Conservation (phyloP, 2,113 vertebrate genomes). For the Nothobranchius furzeri region DNA sequence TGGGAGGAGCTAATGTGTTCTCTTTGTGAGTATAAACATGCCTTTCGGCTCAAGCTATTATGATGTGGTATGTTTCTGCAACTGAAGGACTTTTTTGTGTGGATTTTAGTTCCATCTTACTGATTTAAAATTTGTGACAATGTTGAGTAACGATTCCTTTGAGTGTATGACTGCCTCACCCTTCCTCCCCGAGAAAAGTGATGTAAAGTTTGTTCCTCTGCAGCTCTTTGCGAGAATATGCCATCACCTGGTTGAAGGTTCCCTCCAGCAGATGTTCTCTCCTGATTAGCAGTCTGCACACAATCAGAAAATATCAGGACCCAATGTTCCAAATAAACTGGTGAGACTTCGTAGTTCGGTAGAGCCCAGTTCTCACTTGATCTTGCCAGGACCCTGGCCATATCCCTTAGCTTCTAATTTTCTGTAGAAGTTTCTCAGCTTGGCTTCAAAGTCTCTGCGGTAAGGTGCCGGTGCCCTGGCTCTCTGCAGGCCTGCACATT, state of each 20-base stretch:
- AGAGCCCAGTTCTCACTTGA: slow-evolving; percentile 85
- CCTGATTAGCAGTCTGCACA: slow-evolving; percentile 88
- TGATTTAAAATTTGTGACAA: too few relatives aligned
- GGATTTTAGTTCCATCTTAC: too few relatives aligned
- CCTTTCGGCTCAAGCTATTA: too few relatives aligned
- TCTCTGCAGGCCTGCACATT: slow-evolving; percentile 86
- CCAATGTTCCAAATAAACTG: background rate
- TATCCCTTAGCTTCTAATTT: slow-evolving; percentile 98
- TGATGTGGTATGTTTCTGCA: too few relatives aligned
- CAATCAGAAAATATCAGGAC: background rate
- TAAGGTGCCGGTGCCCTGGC: slow-evolving; percentile 96
- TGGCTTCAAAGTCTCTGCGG: slow-evolving; percentile 97
- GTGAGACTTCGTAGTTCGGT: background rate
- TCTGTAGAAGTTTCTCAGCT: slow-evolving; percentile 97
- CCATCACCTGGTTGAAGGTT: slow-evolving; percentile 99
- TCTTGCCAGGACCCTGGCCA: slow-evolving; percentile 97
- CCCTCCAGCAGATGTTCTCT: slow-evolving; percentile 95
- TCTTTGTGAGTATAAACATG: too few relatives aligned
- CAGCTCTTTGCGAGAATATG: slow-evolving; percentile 96
- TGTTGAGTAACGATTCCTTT: too few relatives aligned
- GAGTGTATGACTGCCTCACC: slow-evolving; percentile 73
- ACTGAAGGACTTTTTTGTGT: too few relatives aligned
- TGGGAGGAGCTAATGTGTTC: too few relatives aligned
- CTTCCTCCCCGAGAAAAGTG: slow-evolving; percentile 96
- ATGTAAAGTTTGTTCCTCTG: slow-evolving; percentile 98